Base-by-base conservation (phyloP, 2,888 invertebrate species). In the Machimus rusticus region DNA sequence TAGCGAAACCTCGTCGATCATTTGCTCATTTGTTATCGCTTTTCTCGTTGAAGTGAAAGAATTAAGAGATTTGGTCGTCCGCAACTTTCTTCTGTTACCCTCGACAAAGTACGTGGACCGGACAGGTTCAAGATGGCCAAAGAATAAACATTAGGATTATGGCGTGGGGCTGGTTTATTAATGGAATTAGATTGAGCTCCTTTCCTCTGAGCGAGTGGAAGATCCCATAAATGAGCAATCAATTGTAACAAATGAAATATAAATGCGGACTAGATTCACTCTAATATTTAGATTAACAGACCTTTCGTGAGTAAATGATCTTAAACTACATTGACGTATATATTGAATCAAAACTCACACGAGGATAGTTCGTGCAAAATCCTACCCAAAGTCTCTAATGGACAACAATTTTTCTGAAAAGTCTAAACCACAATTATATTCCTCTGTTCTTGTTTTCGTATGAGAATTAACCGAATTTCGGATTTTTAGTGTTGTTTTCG, bases 1-100 rank as follows among this genome's bases (percentile, higher is more conserved):
- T 85, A 46, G 74, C 43, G 28, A 74, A 74, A 74, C 19, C 74
- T 85, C 74, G 85, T 85, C 74, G 85, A 85, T 85, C 85, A 85
- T 85, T 46, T 74, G 74, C 43, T 39, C 85, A 39, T 74, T 85
- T 85, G 46, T 85, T 85, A 74, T 85, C 37, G 43, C 74, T 84
- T 84, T 82, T 23, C 31, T 57, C 37, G 39, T n/a, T 84, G 84
- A 74, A 84, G 74, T 84, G 84, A 66, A 84, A 74, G 66, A 74
- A 84, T 84, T 37, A 76, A 34, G 76, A 66, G 66, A 66, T 66
- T 66, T 66, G 4, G 23, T 23, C 28, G 23, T 23, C 66, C 28
- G 28, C 12, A 66, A 66, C 66, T 66, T 66, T 66, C 66, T 66
- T 66, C 9, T 66, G 9, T 23, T 23, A 57, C 9, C 23, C 66